Evolutionary conservation across 2,797 vertebrate genomes (phyloP).

Genomic region (Helostoma temminkii): DNA sequence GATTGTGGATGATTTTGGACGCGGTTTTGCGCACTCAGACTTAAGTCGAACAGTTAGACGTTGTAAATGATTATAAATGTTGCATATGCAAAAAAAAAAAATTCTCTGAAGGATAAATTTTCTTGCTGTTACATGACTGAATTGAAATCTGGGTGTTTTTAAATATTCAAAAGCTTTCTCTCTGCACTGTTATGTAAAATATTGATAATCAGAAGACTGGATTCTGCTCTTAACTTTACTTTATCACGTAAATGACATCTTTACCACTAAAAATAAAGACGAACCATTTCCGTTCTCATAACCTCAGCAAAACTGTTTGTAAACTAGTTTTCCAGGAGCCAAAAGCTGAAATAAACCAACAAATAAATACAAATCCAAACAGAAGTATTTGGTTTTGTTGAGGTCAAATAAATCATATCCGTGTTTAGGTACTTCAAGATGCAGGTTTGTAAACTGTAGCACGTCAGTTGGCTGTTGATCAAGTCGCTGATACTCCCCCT

Average conservation of each 20-base stretch:
- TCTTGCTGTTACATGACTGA: neutral
- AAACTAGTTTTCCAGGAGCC: too few species aligned
- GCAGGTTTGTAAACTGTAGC: neutral
- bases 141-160: neutral
- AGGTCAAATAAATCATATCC: too few species aligned
- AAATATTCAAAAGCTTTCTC: neutral
- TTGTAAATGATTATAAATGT: neutral
- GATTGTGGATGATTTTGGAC: neutral
- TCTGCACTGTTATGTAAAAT: neutral
- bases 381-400: neutral
- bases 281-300: neutral
- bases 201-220: neutral
- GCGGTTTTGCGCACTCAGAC: neutral
- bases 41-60: neutral
- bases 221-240: neutral
- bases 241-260: neutral
- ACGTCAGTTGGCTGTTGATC: neutral
- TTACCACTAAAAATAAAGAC: neutral
- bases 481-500: constrained; percentile 42
- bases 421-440: neutral
- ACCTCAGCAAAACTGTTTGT: too few species aligned
- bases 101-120: too few species aligned
- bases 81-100: too few species aligned
- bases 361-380: too few species aligned
- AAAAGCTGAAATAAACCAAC: too few species aligned